These are phyloP conservation scores for Pelobates cultripes DNA, from an alignment of 2,797 vertebrate genomes.

Conservation along the genomic window DNA sequence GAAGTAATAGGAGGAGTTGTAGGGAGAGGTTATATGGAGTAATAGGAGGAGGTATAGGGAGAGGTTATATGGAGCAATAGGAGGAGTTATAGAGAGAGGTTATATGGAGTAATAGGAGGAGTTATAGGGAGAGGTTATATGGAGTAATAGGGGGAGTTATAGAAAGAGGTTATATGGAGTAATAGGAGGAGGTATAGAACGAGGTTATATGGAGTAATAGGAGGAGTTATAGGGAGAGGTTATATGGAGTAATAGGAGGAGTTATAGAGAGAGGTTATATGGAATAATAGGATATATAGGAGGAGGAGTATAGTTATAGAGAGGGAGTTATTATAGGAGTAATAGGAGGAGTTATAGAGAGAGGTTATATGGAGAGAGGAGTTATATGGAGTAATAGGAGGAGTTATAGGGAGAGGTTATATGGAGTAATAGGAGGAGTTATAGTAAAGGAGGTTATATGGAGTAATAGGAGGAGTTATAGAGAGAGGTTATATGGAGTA, in stretches of 20 bases:
- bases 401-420: neutral
- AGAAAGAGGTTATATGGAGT: neutral
- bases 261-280: neutral
- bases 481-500: neutral
- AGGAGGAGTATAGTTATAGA: too few species aligned
- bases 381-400: neutral
- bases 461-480: neutral
- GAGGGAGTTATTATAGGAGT: too few species aligned
- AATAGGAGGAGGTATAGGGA: neutral
- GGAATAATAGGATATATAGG: neutral
- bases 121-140: neutral
- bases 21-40: neutral
- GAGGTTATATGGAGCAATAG: neutral
- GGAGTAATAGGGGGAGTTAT: neutral
- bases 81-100: neutral
- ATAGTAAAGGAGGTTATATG: neutral
- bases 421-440: neutral
- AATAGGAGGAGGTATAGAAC: neutral
- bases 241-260: neutral
- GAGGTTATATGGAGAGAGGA: neutral
- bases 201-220: neutral
- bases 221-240: neutral
- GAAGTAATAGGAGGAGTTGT: neutral
- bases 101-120: neutral
- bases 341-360: neutral